Evolutionary conservation across 2,113 vertebrate genomes (phyloP).

Genomic region (Aptenodytes patagonicus): DNA sequence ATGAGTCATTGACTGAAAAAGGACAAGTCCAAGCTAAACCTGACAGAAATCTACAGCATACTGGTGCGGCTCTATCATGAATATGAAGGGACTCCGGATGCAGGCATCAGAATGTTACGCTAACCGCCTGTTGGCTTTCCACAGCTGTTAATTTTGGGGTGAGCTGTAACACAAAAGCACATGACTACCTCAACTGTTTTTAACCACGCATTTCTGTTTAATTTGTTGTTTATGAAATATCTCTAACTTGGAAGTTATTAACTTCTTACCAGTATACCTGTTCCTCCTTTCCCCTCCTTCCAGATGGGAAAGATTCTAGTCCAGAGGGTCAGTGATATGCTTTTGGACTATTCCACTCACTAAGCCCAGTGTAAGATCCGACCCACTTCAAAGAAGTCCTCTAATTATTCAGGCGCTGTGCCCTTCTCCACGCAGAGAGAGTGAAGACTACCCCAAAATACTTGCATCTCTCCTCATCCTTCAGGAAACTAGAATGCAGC

Average conservation of each 20-base stretch:
- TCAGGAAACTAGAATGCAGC: background rate
- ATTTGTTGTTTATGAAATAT: background rate
- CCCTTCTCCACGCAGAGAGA: background rate
- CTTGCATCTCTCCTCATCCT: background rate
- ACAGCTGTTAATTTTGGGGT: background rate
- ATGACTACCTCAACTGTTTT: background rate
- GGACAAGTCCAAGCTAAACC: background rate
- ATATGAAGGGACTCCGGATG: background rate
- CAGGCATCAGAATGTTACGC: background rate
- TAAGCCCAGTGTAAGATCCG: background rate
- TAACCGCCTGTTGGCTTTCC: background rate
- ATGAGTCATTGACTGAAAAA: slow-evolving; percentile 11
- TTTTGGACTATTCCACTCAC: background rate
- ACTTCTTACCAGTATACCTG: background rate
- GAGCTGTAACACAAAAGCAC: background rate
- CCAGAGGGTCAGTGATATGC: background rate
- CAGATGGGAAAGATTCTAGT: background rate
- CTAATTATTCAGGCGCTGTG: background rate
- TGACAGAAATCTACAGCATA: background rate
- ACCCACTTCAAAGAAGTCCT: background rate
- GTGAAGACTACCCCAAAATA: background rate
- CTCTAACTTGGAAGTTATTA: background rate
- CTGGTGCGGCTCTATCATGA: background rate
- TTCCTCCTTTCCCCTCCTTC: background rate
- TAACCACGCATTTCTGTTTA: background rate